phyloP scores from a whole-genome alignment of 2,113 vertebrate genomes.

The Sula dactylatra region DNA sequence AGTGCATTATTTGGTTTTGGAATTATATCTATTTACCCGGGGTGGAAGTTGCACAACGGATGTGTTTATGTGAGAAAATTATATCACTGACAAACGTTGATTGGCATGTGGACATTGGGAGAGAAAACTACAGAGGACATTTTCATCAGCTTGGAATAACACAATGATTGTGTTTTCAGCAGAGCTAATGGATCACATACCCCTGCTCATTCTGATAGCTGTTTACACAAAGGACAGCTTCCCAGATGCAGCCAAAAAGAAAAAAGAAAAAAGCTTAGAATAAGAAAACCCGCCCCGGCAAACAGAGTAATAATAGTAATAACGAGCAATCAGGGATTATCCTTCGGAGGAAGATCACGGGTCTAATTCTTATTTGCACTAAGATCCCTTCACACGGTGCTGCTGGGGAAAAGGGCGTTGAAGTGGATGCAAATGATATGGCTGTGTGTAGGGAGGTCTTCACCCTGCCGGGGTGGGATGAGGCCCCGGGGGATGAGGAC shows the following conservation, averaged over 20 bases:
- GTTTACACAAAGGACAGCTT: slow-evolving; percentile 76
- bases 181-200: slow-evolving; percentile 84
- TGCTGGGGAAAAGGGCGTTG: background rate
- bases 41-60: slow-evolving; percentile 81
- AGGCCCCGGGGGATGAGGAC: accelerated
- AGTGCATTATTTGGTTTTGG: slow-evolving; percentile 79
- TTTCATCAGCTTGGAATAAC: slow-evolving; percentile 87
- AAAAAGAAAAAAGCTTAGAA: background rate
- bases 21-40: slow-evolving; percentile 80
- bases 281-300: background rate
- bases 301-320: slow-evolving; percentile 49
- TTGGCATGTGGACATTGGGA: slow-evolving; percentile 77
- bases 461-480: background rate
- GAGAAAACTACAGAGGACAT: slow-evolving; percentile 76
- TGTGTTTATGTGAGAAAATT: slow-evolving; percentile 82
- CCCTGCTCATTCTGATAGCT: slow-evolving; percentile 74
- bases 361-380: slow-evolving; percentile 33
- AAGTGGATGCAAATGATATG: background rate
- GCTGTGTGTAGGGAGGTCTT: background rate
- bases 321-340: slow-evolving; percentile 8
- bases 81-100: slow-evolving; percentile 80
- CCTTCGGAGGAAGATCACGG: background rate
- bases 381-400: background rate
- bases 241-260: slow-evolving; percentile 70
- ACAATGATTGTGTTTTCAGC: slow-evolving; percentile 85